Percentiles rank a stretch among this genome's conserved stretches.
Evolutionary conservation across 2,888 invertebrate genomes (phyloP).

Genomic region (Iphiclides podalirius): DNA sequence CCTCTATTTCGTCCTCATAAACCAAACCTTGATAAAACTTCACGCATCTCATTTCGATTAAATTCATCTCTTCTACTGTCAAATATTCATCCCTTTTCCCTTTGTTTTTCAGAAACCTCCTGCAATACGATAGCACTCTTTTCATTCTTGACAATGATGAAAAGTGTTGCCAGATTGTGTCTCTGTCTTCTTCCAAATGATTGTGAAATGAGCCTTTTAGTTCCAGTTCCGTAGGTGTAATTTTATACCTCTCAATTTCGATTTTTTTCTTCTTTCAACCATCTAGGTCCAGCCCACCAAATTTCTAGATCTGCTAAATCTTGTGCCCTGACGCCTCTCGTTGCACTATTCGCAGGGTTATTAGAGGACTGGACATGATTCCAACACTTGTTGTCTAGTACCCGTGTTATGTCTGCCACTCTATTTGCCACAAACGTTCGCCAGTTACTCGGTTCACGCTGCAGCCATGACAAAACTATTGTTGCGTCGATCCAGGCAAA

Average conservation of each 20-base stretch:
- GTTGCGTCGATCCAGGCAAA: background rate
- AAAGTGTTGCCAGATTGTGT: background rate
- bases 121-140: background rate
- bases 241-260: background rate
- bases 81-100: too few species aligned
- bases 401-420: background rate
- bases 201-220: background rate
- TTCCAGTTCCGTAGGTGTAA: background rate
- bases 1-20: too few species aligned
- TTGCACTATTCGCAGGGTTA: background rate
- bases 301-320: background rate
- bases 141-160: background rate
- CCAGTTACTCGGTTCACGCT: background rate
- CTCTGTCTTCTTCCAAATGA: background rate
- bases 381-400: background rate
- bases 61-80: too few species aligned
- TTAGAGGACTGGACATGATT: background rate
- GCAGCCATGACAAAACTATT: background rate
- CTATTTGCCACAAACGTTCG: background rate
- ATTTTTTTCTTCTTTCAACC: background rate
- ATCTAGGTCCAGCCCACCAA: background rate
- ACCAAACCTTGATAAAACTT: too few species aligned
- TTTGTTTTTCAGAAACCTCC: too few species aligned
- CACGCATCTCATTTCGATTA: too few species aligned
- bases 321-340: background rate